These are phyloP conservation scores for Sanderia malayensis DNA, from an alignment of 30 jellyfish, hydroid and myxozoan genomes.

Conservation along the genomic window DNA sequence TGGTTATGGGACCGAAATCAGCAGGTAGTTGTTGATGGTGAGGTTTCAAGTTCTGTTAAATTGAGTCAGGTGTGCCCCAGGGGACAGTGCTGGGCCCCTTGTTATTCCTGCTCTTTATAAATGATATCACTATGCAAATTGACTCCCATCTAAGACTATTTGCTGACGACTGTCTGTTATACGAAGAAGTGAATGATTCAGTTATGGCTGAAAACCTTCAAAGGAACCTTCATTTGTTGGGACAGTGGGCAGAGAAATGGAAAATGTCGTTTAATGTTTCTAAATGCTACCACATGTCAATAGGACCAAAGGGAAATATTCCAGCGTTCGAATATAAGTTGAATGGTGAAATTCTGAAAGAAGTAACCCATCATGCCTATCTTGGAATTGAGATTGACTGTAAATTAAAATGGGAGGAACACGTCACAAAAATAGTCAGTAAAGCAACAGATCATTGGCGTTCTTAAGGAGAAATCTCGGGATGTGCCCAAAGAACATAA, in stretches of 20 bases:
- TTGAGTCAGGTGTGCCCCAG: slow-evolving; percentile 63
- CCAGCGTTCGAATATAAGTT: slow-evolving; percentile 53
- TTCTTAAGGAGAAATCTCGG: slow-evolving; percentile 52
- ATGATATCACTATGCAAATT: slow-evolving; percentile 32
- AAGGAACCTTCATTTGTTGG: slow-evolving; percentile 36
- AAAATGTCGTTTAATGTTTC: slow-evolving; percentile 51
- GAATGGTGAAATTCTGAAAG: slow-evolving; percentile 55
- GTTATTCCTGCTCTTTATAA: slow-evolving; percentile 45
- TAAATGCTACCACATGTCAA: slow-evolving; percentile 62
- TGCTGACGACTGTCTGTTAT: slow-evolving; percentile 64
- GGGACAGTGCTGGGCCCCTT: slow-evolving; percentile 60
- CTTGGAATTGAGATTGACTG: slow-evolving; percentile 45
- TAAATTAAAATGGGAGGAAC: slow-evolving; percentile 31
- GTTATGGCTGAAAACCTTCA: slow-evolving; percentile 42
- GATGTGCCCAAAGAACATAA: slow-evolving; percentile 63
- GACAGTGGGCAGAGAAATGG: slow-evolving; percentile 64
- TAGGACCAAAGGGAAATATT: slow-evolving; percentile 51
- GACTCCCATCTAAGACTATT: slow-evolving; percentile 25
- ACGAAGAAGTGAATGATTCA: slow-evolving; percentile 40
- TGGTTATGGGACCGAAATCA: slow-evolving; percentile 59
- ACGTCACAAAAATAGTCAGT: slow-evolving; percentile 17
- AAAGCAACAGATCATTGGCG: slow-evolving; percentile 41
- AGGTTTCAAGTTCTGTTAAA: slow-evolving; percentile 34
- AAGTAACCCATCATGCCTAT: slow-evolving; percentile 61
- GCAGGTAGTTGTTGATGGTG: slow-evolving; percentile 67